Percentiles rank a stretch among this genome's conserved stretches.
Conservation (phyloP, 2,113 vertebrate genomes). For the Oreamnos americanus region DNA sequence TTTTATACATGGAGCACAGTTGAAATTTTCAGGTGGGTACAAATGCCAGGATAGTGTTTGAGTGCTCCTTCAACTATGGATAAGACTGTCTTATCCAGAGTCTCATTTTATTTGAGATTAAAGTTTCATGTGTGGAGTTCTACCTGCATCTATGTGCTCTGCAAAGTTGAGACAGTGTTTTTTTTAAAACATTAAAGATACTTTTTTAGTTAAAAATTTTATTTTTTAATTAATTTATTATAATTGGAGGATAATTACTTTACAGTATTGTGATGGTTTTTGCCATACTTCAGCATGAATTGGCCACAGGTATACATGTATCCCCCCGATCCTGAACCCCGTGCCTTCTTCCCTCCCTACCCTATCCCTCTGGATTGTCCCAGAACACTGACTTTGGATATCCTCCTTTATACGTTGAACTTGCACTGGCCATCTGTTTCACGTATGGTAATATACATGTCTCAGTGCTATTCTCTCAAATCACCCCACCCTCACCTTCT, state of each 20-base stretch:
- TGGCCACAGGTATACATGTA: not conserved
- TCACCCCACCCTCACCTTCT: not conserved
- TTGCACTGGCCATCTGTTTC: not conserved
- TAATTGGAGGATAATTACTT: not conserved
- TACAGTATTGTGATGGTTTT: not conserved
- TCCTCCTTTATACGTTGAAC: not conserved
- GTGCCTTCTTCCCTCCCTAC: not conserved
- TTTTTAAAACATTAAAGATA: not conserved
- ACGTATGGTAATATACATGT: not conserved
- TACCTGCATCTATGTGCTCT: not conserved
- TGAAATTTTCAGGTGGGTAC: conserved; percentile 91
- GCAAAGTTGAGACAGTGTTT: not conserved
- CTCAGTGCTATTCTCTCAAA: not conserved
- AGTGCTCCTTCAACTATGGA: not conserved
- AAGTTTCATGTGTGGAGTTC: not conserved
- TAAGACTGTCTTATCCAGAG: not conserved
- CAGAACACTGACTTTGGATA: not conserved
- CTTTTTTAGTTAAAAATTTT: not conserved
- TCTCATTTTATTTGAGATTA: not conserved
- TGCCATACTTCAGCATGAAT: not conserved
- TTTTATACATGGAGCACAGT: conserved; percentile 93
- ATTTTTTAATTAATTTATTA: not conserved
- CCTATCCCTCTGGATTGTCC: not conserved
- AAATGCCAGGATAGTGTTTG: not conserved
- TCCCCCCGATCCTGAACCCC: not conserved